Evolutionary conservation across 2,888 invertebrate species (phyloP).

Genomic region (Drosophila paranaensis): DNA sequence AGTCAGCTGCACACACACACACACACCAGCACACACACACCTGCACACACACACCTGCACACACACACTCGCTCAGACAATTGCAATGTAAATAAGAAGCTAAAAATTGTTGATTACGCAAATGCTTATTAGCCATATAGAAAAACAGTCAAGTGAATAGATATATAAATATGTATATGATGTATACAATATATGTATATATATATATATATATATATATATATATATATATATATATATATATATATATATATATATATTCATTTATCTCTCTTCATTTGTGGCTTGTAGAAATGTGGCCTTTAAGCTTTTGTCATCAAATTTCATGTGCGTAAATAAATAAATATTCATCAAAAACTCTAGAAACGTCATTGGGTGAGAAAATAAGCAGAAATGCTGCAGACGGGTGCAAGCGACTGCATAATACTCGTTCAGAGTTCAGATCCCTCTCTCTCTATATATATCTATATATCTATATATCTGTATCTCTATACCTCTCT

Average conservation of each 20-base stretch:
- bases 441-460: no score
- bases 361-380: constrained; percentile 2
- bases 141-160: neutral
- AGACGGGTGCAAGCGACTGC: neutral
- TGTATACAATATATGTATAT: neutral
- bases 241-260: neutral
- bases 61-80: constrained; percentile 14
- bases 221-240: neutral
- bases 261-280: constrained; percentile 37
- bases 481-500: no score
- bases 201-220: neutral
- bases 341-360: constrained; percentile 3
- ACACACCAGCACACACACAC: constrained; percentile 13
- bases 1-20: constrained; percentile 28
- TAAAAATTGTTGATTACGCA: constrained; percentile 75
- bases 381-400: neutral
- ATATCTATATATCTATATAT: no score
- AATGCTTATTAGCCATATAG: constrained; percentile 51
- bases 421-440: neutral
- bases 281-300: constrained; percentile 28
- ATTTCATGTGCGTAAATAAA: constrained; percentile 20
- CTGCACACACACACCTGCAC: constrained; percentile 3
- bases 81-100: constrained; percentile 65
- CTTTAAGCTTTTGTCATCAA: constrained; percentile 13
- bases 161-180: neutral